These are phyloP conservation scores for Pollimyrus isidori DNA, from an alignment of 2,113 vertebrate genomes.

Conservation along the genomic window DNA sequence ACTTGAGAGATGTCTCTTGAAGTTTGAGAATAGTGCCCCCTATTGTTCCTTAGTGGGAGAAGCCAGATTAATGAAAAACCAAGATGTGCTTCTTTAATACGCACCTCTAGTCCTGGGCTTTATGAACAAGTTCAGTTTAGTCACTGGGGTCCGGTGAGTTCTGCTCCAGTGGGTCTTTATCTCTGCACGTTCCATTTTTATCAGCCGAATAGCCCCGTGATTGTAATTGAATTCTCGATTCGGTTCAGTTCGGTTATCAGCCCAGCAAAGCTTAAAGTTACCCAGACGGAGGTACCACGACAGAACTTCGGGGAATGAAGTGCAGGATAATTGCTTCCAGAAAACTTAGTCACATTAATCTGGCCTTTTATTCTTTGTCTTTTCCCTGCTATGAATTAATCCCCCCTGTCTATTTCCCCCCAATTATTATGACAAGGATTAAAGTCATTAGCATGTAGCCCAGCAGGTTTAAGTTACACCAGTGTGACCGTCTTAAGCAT, in stretches of 20 bases:
- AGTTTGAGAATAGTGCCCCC: background rate
- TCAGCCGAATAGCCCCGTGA: background rate
- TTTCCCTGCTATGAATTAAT: background rate
- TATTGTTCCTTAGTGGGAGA: background rate
- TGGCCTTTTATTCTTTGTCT: background rate
- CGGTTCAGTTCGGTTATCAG: background rate
- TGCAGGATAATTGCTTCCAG: background rate
- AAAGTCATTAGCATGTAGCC: background rate
- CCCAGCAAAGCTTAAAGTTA: background rate
- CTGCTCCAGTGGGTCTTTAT: background rate
- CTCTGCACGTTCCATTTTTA: background rate
- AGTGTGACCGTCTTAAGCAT: background rate
- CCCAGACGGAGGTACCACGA: background rate
- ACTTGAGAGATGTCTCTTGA: background rate
- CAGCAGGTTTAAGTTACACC: background rate
- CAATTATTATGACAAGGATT: background rate
- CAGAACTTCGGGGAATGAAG: background rate
- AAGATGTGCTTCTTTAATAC: background rate
- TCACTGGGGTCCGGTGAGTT: background rate
- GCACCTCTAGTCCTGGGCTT: background rate
- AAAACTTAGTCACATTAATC: background rate
- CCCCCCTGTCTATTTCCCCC: background rate
- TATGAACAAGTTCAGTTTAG: background rate
- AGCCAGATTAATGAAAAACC: background rate
- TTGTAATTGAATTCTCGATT: background rate